These are phyloP conservation scores for Cebus imitator DNA, from an alignment of 2,113 vertebrate genomes.

Conservation along the genomic window DNA sequence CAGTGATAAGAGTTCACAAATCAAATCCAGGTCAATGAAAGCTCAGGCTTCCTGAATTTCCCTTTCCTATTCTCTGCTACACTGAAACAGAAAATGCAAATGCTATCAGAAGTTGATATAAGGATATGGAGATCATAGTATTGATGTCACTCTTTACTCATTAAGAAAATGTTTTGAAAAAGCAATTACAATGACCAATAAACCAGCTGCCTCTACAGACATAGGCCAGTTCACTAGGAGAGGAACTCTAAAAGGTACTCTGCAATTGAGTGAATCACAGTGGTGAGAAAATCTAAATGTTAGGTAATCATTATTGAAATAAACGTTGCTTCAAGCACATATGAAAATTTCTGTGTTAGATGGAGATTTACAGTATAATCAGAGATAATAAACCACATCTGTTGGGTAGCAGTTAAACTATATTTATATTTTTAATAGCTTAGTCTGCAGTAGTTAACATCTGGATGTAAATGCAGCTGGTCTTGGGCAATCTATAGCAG, in stretches of 20 bases:
- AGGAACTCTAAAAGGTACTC: rapidly evolving
- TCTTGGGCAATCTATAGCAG: not conserved
- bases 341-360: not conserved
- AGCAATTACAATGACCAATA: not conserved
- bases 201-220: not conserved
- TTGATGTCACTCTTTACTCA: not conserved
- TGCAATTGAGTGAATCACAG: not conserved
- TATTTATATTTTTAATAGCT: conserved; percentile 50
- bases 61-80: not conserved
- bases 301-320: not conserved
- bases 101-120: not conserved
- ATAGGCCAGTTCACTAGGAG: not conserved
- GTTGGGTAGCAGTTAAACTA: not conserved
- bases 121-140: not conserved
- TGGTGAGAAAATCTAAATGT: not conserved
- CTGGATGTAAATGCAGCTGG: not conserved
- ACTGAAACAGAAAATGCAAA: not conserved
- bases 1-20: conserved; percentile 33
- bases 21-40: conserved; percentile 54
- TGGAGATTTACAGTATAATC: not conserved
- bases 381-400: not conserved
- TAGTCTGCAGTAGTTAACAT: conserved; percentile 53
- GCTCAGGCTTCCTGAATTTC: not conserved
- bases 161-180: conserved; percentile 39
- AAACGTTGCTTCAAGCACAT: not conserved